These are phyloP conservation scores for Phaedon cochleariae DNA, from an alignment of 2,888 invertebrate species.

Conservation along the genomic window DNA sequence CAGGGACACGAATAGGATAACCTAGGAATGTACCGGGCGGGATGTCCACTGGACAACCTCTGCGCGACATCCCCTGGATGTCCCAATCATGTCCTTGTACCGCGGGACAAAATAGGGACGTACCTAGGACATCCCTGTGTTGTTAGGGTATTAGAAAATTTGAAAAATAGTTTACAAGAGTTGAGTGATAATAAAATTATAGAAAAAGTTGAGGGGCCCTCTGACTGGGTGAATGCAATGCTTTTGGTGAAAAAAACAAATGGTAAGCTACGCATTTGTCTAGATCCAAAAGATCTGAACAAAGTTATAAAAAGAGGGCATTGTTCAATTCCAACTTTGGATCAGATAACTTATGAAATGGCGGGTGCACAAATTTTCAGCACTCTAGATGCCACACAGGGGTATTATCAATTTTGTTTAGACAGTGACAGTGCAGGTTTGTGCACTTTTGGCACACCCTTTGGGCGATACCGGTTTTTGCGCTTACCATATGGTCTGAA, in stretches of 20 bases:
- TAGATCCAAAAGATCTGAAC: constrained; percentile 37
- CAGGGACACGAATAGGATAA: too few species aligned
- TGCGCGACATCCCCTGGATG: too few species aligned
- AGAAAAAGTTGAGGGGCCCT: constrained; percentile 31
- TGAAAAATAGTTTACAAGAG: too few species aligned
- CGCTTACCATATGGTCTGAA: constrained; percentile 32
- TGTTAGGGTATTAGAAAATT: too few species aligned
- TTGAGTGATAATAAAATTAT: too few species aligned
- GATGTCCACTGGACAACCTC: too few species aligned
- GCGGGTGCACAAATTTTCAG: constrained; percentile 12
- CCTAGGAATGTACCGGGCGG: too few species aligned
- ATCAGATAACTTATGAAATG: constrained; percentile 31
- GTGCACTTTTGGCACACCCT: constrained; percentile 32
- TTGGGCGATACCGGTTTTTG: constrained; percentile 28
- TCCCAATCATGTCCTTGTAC: too few species aligned
- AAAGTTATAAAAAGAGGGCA: constrained; percentile 31
- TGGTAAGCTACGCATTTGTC: constrained; percentile 34
- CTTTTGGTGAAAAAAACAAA: constrained; percentile 31
- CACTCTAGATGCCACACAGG: neutral
- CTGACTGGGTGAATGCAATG: constrained; percentile 44
- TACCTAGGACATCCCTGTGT: too few species aligned
- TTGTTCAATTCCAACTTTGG: constrained; percentile 34
- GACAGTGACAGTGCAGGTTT: constrained; percentile 23
- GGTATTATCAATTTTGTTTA: constrained; percentile 30
- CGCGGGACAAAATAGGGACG: too few species aligned